Conservation (phyloP, 2,797 vertebrate genomes). For the Myotis vivesi region DNA sequence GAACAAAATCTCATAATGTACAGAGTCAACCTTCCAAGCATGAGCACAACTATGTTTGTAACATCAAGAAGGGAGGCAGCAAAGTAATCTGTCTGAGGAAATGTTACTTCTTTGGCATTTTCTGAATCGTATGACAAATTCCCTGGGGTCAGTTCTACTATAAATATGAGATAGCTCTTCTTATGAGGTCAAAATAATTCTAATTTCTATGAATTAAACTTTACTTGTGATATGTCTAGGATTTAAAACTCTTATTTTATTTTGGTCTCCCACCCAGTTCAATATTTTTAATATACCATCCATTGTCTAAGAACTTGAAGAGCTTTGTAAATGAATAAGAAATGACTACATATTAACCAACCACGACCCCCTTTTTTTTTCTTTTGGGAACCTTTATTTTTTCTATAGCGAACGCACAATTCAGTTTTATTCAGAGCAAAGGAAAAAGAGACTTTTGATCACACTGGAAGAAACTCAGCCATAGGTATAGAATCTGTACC, state of each 20-base stretch:
- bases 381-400: not conserved
- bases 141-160: not conserved
- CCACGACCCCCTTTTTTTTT: not conserved
- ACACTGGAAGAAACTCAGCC: no score
- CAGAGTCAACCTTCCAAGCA: not conserved
- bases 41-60: not conserved
- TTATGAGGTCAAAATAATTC: slow-evolving; percentile 24
- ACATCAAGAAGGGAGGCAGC: not conserved
- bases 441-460: no score
- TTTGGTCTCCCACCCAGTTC: not conserved
- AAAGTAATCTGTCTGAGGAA: not conserved
- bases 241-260: not conserved
- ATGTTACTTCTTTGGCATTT: not conserved
- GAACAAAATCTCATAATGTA: not conserved
- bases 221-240: slow-evolving; percentile 17
- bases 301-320: not conserved
- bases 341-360: not conserved
- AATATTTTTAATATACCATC: not conserved
- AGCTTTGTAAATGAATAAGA: slow-evolving; percentile 29
- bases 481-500: no score
- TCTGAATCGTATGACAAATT: not conserved
- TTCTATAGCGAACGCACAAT: not conserved
- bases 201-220: not conserved
- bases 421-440: no score
- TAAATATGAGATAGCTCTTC: not conserved